These are phyloP conservation scores for Clarias magur DNA, from an alignment of 2,113 vertebrate species.

Conservation along the genomic window DNA sequence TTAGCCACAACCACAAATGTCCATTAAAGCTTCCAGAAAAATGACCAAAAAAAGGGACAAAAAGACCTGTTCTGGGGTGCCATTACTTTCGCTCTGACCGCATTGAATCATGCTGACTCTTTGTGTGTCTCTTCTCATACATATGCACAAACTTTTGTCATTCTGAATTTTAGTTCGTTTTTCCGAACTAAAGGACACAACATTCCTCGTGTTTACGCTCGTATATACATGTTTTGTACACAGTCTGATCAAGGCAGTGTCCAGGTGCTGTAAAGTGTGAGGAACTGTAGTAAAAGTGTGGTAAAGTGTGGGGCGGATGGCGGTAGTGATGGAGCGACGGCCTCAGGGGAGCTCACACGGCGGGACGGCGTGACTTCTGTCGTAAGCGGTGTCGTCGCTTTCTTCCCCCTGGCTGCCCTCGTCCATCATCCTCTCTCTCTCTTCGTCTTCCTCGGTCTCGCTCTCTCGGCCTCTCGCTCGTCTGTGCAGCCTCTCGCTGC, in stretches of 20 bases:
- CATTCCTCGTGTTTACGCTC: neutral
- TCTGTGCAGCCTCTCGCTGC: slow-evolving; percentile 55
- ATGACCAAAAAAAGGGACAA: neutral
- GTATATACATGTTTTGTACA: neutral
- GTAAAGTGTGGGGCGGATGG: neutral
- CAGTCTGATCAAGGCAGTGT: neutral
- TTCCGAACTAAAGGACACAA: too few relatives aligned
- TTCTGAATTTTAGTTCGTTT: too few relatives aligned
- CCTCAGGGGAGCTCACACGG: slow-evolving; percentile 70
- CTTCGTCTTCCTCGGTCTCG: slow-evolving; percentile 73
- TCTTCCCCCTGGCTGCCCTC: slow-evolving; percentile 74
- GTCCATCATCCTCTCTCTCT: slow-evolving; percentile 58
- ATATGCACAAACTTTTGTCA: neutral
- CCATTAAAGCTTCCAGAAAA: neutral
- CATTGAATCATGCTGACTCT: too few relatives aligned
- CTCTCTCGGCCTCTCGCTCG: slow-evolving; percentile 62
- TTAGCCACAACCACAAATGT: neutral
- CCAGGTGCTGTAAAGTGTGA: slow-evolving; percentile 21
- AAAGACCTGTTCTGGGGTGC: neutral
- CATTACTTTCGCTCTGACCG: neutral
- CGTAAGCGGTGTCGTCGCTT: slow-evolving; percentile 77
- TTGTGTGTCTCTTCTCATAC: neutral
- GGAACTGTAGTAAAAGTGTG: slow-evolving; percentile 36
- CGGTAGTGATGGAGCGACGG: neutral
- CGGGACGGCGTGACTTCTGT: slow-evolving; percentile 67